Base-by-base conservation (phyloP, 2,797 vertebrate species). In the Rhadinocentrus ornatus region DNA sequence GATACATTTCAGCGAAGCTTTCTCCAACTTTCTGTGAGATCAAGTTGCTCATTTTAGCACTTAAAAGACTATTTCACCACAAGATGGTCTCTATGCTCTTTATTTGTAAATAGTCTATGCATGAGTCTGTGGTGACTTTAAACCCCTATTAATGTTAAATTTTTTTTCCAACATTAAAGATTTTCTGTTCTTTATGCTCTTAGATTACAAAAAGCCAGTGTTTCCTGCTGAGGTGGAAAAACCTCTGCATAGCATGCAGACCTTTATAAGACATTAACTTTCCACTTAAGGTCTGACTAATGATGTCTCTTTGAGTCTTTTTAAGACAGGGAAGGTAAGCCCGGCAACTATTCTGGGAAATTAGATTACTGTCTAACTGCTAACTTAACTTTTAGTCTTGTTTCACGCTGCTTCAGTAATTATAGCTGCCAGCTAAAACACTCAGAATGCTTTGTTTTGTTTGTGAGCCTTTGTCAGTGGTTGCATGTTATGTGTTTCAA, bases 51-150 rank as follows among this genome's bases (percentile, higher is more conserved):
- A 6, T 79, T 88, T 86, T 86, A 87, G 86, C 80, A 60, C 53
- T 77, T 87, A 58, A 78, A 81, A 87, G 80, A 80, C 71, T 24
- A 62, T 66, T 53, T 24, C 72, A 71, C 80, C 82, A 87, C 81
- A 81, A 46, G 59, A 75, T 78, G 67, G 71, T 64, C 75, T 68
- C 81, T 67, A 56, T 73, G 77, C 41, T 76, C 44, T 78, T 77
- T 64, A 84, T 73, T 72, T 77, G 56, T 58, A 76, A 84, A 71
- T 72, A 71, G 63, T 60, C 53, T 65, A 54, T 39, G 24, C 52
- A 66, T n/a, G 53, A 44, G 62, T 68, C 71, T 77, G 73, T n/a
- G 78, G 73, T 35, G 57, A 73, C 63, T 64, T 53, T 65, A 76
- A 74, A 22, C 69, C 60, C 70, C 53, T 39, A 81, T 66, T 56